Base-by-base conservation (phyloP, 2,113 vertebrate species). In the Dasyornis broadbenti region DNA sequence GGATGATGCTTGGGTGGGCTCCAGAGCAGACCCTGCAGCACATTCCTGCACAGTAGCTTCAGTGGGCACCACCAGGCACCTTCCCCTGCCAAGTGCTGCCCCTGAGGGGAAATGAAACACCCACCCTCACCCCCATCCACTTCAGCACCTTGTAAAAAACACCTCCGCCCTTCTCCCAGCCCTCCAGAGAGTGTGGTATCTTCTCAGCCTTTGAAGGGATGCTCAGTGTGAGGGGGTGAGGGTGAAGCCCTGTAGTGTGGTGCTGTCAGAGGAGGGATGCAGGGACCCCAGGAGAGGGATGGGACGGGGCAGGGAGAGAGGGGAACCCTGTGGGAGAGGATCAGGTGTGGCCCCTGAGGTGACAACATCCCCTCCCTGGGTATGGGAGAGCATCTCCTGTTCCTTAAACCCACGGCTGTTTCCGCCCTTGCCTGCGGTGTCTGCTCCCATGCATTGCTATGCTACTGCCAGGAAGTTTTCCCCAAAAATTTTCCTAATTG, bases 401-500 rank as follows among this genome's bases (percentile, higher is more conserved):
- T 54, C 15, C 63, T 40, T 18, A 37, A 86, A 86, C 42, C 45
- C 10, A 2, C 0, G 0, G 7, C 82, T 66, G 47, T 24, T 96
- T 54, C 77, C 35, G 0, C 42, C 24, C 5, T 18, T 66, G 69
- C 86, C 83, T 42, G 47, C 0, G 0, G 6, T 28, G 35, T 27
- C 78, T 82, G 87, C 95, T 96, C 94, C 95, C 95, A 87, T 68
- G 93, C 61, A 26, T 39, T 59, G 60, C 92, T 82, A 2, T 16
- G 2, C 65, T n/a, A 3, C 27, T 86, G 84, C 65, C 94, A 96
- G 95, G 93, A 96, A 95, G 90, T 79, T 93, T 91, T 87, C 21
- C 73, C 94, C 72, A 78, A 90, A 87, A 31, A 56, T 89, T 94
- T 76, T 78, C 61, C 69, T 87, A 60, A 87, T 85, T 85, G 87